A percentile compares a stretch with the other conserved stretches of the same genome.
Evolutionary conservation across 2,113 vertebrate genomes (phyloP).

Genomic region (Lycocorax pyrrhopterus): DNA sequence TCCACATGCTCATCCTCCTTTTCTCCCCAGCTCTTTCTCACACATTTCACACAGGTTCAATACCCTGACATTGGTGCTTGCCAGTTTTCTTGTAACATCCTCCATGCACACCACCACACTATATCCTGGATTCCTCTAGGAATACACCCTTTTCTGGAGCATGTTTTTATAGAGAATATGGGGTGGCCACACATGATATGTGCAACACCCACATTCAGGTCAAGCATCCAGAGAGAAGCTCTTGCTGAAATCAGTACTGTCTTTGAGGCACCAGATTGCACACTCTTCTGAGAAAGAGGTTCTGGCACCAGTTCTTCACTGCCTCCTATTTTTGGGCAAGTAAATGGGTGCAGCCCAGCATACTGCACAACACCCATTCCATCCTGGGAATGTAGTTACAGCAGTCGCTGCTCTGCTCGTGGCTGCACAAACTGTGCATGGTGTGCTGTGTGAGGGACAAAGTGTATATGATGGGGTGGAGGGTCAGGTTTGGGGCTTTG

Average conservation of each 20-base stretch:
- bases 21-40: not conserved
- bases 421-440: not conserved
- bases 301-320: not conserved
- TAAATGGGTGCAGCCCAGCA: not conserved
- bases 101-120: not conserved
- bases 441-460: not conserved
- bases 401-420: not conserved
- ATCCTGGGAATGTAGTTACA: not conserved
- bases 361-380: not conserved
- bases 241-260: not conserved
- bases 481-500: not conserved
- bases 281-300: not conserved
- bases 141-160: not conserved
- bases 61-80: not conserved
- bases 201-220: not conserved
- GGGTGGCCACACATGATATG: not conserved
- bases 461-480: not conserved
- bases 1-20: not conserved
- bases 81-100: not conserved
- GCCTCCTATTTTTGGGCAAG: not conserved
- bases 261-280: not conserved
- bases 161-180: not conserved
- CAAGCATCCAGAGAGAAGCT: not conserved
- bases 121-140: not conserved
- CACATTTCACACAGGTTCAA: not conserved